phyloP scores from a whole-genome alignment of 2,797 vertebrate genomes.

The Enteromius unitaeniatus region DNA sequence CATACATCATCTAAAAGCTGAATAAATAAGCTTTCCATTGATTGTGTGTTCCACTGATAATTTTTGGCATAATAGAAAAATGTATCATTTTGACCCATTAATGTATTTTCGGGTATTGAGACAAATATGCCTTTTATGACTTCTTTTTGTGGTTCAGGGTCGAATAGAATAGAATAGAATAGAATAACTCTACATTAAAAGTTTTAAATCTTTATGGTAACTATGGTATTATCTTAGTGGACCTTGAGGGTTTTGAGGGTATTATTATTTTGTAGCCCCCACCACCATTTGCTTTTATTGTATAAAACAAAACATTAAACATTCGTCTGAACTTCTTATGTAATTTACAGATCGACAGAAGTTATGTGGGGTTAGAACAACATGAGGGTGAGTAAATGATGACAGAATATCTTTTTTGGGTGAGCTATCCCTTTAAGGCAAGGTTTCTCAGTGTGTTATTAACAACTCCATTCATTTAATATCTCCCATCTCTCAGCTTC shows the following conservation, averaged over 20 bases:
- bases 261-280: background rate
- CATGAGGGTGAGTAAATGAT: background rate
- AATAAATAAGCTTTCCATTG: too few relatives aligned
- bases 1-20: too few relatives aligned
- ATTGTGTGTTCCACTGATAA: too few relatives aligned
- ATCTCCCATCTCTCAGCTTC: conserved; percentile 41
- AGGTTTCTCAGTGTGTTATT: conserved; percentile 46
- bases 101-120: too few relatives aligned
- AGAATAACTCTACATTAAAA: background rate
- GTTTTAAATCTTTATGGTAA: background rate
- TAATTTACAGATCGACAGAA: background rate
- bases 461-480: conserved; percentile 54
- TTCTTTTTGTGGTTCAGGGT: too few relatives aligned
- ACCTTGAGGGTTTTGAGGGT: background rate
- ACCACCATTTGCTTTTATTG: background rate
- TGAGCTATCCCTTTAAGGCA: conserved; percentile 11
- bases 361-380: background rate
- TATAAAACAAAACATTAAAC: background rate
- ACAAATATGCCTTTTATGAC: too few relatives aligned
- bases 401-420: background rate
- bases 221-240: background rate
- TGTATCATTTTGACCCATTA: too few relatives aligned
- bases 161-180: background rate
- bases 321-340: background rate
- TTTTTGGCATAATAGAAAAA: too few relatives aligned